Percentiles rank a stretch among this genome's conserved stretches.
These are phyloP conservation scores for Holotrichia oblita DNA, from an alignment of 1,140 invertebrate species.

Conservation along the genomic window DNA sequence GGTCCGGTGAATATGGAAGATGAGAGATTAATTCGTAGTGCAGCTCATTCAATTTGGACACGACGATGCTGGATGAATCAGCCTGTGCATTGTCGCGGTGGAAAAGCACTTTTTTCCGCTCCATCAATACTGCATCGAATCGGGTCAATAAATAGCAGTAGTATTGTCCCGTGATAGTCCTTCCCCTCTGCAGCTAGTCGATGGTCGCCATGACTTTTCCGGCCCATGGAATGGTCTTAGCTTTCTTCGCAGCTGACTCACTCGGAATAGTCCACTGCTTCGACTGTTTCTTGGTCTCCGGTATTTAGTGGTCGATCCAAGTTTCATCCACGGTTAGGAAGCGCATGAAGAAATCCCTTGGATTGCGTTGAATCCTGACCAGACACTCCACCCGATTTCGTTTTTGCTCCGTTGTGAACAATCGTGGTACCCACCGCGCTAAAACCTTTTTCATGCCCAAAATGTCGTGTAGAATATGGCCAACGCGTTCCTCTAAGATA, in stretches of 20 bases:
- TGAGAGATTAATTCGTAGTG: too few species aligned
- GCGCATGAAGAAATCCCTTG: too few species aligned
- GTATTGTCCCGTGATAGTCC: slow-evolving; percentile 51
- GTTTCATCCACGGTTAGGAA: too few species aligned
- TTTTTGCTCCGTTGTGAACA: too few species aligned
- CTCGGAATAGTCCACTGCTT: slow-evolving; percentile 54
- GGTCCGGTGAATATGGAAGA: too few species aligned
- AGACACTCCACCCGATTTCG: too few species aligned
- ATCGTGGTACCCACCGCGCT: too few species aligned
- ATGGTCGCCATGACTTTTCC: slow-evolving; percentile 54
- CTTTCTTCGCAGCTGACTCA: slow-evolving; percentile 53
- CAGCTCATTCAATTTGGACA: neutral
- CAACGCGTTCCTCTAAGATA: neutral
- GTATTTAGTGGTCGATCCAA: too few species aligned
- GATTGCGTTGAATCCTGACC: too few species aligned
- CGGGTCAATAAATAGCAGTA: too few species aligned
- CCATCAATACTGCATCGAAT: slow-evolving; percentile 45
- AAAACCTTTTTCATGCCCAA: too few species aligned
- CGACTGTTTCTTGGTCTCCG: slow-evolving; percentile 59
- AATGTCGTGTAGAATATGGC: slow-evolving; percentile 9
- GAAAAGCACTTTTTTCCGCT: slow-evolving; percentile 23
- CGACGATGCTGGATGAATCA: slow-evolving; percentile 6
- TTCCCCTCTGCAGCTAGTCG: slow-evolving; percentile 53
- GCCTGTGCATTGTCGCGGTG: slow-evolving; percentile 1
- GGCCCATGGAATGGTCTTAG: slow-evolving; percentile 46